Base-by-base conservation (phyloP, 2,888 invertebrate species). In the Folsomia candida region DNA sequence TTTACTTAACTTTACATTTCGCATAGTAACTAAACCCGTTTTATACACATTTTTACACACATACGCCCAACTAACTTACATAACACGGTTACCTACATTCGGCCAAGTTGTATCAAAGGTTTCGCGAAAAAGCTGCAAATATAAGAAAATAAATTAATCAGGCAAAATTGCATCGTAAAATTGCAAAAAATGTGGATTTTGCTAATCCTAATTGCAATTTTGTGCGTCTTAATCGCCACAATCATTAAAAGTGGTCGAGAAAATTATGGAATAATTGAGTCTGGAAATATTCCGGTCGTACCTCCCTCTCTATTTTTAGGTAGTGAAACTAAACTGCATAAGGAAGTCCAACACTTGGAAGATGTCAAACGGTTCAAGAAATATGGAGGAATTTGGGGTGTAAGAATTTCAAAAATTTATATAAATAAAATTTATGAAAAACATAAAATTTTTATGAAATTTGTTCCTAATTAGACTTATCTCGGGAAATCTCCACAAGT, bases 401-500 rank as follows among this genome's bases (percentile, higher is more conserved):
- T 68, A 51, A 62, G 70, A 11, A n/a, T n/a, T n/a, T n/a, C n/a
- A n/a, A n/a, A 4, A 47, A 47, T 11, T 47, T 14, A 47, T 11
- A 47, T 11, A 47, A 47, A 47, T 9, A 47, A 47, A 11, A 14
- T 11, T 47, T 47, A 47, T 11, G 9, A 11, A 14, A 47, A 11
- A 47, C 14, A 14, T 9, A 14, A 47, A 11, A 14, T 14, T 47
- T 47, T 11, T 47, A 47, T 11, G 47, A 47, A 47, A 47, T 47
- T 47, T 67, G 20, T 47, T 28, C 37, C 61, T n/a, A n/a, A n/a
- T 14, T 51, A 76, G 76, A 69, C 73, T 2, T 76, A 76, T 54
- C 72, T 73, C 57, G 76, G 76, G 14, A 59, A 67, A 47, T 51
- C 37, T 22, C 72, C 76, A 18, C 71, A 73, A 59, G 37, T 76